Evolutionary conservation across 2,888 invertebrate genomes (phyloP).

Genomic region (Crematogaster levior): DNA sequence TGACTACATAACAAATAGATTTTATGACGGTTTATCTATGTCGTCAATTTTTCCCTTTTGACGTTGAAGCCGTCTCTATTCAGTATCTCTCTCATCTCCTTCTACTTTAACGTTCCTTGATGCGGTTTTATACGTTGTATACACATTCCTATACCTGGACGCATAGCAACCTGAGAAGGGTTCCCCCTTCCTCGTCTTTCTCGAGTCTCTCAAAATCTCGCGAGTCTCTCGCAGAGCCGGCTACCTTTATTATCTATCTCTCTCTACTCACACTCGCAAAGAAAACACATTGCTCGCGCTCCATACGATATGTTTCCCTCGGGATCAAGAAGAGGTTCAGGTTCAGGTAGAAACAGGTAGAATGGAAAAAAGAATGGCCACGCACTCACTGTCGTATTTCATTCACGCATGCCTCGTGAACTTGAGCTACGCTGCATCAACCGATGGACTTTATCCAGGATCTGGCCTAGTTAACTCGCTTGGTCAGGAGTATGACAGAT

Average conservation of each 20-base stretch:
- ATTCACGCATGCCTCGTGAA: constrained; percentile 33
- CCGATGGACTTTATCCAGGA: constrained; percentile 67
- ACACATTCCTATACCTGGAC: constrained; percentile 23
- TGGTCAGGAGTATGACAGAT: constrained; percentile 59
- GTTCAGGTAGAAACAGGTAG: constrained; percentile 35
- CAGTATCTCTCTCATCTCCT: not conserved
- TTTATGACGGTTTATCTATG: not conserved
- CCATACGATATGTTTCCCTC: not conserved
- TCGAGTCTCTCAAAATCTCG: constrained; percentile 7
- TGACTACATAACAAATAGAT: constrained; percentile 11
- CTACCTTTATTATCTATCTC: constrained; percentile 19
- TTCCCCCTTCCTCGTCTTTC: constrained; percentile 18
- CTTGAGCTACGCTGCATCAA: constrained; percentile 30
- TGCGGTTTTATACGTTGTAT: constrained; percentile 34
- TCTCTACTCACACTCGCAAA: not conserved
- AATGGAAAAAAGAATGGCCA: not conserved
- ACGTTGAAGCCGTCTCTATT: constrained; percentile 3
- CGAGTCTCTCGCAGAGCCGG: constrained; percentile 3
- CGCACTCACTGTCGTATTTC: constrained; percentile 20
- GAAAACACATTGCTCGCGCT: constrained; percentile 26
- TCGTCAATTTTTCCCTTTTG: not conserved
- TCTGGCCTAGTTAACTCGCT: constrained; percentile 70
- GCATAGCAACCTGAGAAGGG: constrained; percentile 37
- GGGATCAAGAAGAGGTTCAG: not conserved
- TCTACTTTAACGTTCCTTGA: not conserved